Percentiles rank a stretch among this genome's conserved stretches.
Conservation (phyloP, 2,797 vertebrate genomes). For the Trichosurus vulpecula region DNA sequence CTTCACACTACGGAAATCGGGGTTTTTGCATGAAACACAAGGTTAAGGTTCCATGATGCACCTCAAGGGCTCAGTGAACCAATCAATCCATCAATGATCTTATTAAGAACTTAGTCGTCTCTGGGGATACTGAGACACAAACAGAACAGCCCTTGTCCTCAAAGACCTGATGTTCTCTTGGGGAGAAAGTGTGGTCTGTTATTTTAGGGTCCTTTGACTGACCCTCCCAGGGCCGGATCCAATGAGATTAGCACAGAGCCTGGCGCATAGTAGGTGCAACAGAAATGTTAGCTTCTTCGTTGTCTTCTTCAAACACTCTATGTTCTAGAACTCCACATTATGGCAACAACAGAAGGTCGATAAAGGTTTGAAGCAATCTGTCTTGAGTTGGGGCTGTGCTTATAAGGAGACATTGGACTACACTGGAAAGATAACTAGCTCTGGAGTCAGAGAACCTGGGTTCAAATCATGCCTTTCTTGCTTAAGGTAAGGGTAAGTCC, state of each 20-base stretch:
- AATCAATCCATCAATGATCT: background rate
- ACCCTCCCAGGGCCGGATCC: too few species aligned
- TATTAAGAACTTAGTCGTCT: background rate
- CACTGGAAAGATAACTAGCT: background rate
- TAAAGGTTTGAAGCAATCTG: conserved; percentile 38
- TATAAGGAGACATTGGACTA: background rate
- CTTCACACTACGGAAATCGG: background rate
- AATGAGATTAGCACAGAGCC: too few species aligned
- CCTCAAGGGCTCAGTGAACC: background rate
- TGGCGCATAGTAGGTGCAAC: background rate
- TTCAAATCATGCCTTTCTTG: background rate
- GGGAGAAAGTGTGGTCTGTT: too few species aligned
- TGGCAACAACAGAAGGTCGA: background rate
- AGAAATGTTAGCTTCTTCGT: too few species aligned
- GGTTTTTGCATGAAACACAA: background rate
- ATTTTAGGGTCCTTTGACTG: too few species aligned
- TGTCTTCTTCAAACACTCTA: background rate
- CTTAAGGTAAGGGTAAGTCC: too few species aligned
- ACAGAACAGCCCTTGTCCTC: background rate
- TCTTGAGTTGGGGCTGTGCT: background rate
- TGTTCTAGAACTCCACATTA: background rate
- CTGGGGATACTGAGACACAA: background rate
- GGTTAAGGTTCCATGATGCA: background rate
- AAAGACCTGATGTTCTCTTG: too few species aligned
- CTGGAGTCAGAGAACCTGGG: background rate